phyloP scores from a whole-genome alignment of 2,113 vertebrate genomes.

The Hyla sarda region DNA sequence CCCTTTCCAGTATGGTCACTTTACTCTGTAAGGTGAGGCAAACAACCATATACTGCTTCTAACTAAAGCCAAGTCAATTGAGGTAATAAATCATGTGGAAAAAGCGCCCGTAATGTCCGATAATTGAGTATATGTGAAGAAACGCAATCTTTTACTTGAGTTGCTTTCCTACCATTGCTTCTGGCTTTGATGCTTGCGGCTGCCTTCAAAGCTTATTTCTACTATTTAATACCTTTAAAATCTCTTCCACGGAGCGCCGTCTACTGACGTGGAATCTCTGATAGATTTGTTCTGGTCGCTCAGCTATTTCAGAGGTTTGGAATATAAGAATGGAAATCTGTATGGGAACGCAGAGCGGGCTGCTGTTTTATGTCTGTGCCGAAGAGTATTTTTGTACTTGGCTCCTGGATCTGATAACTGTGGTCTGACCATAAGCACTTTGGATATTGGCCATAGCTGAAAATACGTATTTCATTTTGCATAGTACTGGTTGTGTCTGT shows the following conservation, averaged over 20 bases:
- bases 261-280: background rate
- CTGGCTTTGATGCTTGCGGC: constrained; percentile 13
- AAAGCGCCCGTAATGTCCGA: constrained; percentile 12
- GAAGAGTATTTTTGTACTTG: constrained; percentile 61
- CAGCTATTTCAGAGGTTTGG: constrained; percentile 10
- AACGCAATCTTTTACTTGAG: background rate
- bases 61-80: constrained; percentile 14
- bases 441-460: constrained; percentile 48
- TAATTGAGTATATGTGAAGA: constrained; percentile 23
- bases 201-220: constrained; percentile 32
- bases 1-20: background rate
- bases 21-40: background rate
- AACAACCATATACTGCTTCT: background rate
- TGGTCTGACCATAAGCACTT: constrained; percentile 62
- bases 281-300: constrained; percentile 37
- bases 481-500: constrained; percentile 27
- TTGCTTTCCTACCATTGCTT: background rate
- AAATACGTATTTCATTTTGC: constrained; percentile 59
- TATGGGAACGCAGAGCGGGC: background rate
- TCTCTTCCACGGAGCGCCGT: background rate
- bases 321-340: constrained; percentile 10
- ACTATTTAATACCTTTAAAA: constrained; percentile 21
- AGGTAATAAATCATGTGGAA: constrained; percentile 27
- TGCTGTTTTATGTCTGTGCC: background rate
- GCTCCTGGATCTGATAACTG: constrained; percentile 64